phyloP scores from a whole-genome alignment of 2,113 vertebrate species.

The Dromas ardeola region DNA sequence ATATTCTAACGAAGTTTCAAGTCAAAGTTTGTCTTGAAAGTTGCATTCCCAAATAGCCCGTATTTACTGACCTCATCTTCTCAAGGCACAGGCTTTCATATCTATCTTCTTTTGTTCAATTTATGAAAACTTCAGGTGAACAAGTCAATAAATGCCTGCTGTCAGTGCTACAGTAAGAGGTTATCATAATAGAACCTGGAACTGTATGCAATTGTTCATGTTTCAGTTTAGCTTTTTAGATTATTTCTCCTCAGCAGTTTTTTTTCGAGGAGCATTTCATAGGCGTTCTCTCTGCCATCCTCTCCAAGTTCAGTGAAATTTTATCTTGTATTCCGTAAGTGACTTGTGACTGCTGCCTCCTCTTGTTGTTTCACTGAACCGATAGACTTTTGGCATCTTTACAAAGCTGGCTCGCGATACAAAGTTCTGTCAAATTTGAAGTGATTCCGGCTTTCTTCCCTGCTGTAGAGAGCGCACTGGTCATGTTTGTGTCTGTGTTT shows the following conservation, averaged over 20 bases:
- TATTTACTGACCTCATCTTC: not conserved
- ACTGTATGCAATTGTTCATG: not conserved
- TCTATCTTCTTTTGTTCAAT: not conserved
- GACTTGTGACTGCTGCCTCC: not conserved
- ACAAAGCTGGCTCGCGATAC: not conserved
- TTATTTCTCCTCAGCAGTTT: not conserved
- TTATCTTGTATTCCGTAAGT: not conserved
- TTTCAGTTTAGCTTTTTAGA: not conserved
- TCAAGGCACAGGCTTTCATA: not conserved
- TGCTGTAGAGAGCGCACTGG: not conserved
- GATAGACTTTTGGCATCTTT: not conserved
- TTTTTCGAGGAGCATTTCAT: not conserved
- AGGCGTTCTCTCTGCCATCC: not conserved
- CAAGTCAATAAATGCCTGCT: not conserved
- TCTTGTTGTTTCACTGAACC: not conserved
- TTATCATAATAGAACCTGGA: not conserved
- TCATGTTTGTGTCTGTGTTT: not conserved
- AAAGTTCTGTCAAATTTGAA: not conserved
- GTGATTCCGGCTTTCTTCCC: not conserved
- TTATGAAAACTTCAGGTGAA: not conserved
- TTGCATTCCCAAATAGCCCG: not conserved
- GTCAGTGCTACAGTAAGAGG: not conserved
- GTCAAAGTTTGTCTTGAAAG: not conserved
- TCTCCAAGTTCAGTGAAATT: not conserved
- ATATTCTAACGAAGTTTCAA: not conserved